Evolutionary conservation across 2,888 invertebrate species (phyloP), one percentile per base, ranked within the genome.

Genomic region (Chloroclystis v-ata): DNA sequence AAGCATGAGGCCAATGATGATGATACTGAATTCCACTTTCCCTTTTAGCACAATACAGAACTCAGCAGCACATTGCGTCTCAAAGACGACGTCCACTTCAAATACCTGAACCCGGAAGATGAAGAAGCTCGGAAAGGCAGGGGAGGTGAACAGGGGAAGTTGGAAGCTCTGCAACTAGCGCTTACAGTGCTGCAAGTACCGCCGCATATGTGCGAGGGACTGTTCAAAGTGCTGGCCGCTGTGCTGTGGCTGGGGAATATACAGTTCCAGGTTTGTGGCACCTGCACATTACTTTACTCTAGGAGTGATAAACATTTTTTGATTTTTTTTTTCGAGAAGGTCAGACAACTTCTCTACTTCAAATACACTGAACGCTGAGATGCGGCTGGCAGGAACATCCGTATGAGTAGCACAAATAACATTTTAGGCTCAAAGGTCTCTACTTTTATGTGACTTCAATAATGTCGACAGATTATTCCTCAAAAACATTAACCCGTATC

Each of bases 211-310:
- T 95, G 94, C 73, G 95, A 95, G 73, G 96, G 96, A 0, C 93
- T 97, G 56, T 96, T 96, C 71, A 93, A 94, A 70, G 95, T 96
- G 5, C 79, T 97, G 16, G 94, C 96, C 9, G 95, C 97, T 1
- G 95, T 97, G 57, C 82, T 97, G 43, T 97, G 97, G 97, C 89
- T 97, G 26, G 97, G 97, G 24, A 97, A 97, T 78, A 89, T 97
- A 55, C 91, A 90, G 59, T 97, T 97, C 72, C 91, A 93, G 86
- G 91, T 91, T 20, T 9, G 16, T 28, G n/a, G n/a, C n/a, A n/a
- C n/a, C n/a, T n/a, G n/a, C n/a, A 39, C 13, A 1, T 20, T 20
- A 4, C 10, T 16, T 8, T 30, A 7, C 28, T 1, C 5, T 28
- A 28, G 28, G 11, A 11, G 5, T 28, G 11, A 11, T n/a, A n/a